A percentile compares a stretch with the other conserved stretches of the same genome.
Conservation (phyloP, 2,797 vertebrate genomes). For the Hypotaenidia philippensis region DNA sequence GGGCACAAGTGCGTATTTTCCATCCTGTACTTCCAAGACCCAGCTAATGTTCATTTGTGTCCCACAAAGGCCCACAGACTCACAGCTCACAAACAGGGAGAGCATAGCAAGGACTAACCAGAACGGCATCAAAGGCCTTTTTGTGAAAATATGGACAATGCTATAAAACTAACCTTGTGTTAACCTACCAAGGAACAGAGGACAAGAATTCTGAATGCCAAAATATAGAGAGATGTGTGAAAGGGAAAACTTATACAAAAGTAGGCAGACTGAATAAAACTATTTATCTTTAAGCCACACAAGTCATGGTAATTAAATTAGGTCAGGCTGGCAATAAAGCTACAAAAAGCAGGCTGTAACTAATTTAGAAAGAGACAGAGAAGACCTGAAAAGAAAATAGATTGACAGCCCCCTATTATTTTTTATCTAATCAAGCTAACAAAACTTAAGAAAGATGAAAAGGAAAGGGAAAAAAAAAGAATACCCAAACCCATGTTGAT, state of each 20-base stretch:
- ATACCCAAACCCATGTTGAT: neutral
- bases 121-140: constrained; percentile 61
- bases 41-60: neutral
- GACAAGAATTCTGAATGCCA: constrained; percentile 60
- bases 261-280: constrained; percentile 70
- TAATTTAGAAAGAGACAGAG: constrained; percentile 78
- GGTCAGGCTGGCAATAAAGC: constrained; percentile 67
- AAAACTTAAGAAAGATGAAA: constrained; percentile 50
- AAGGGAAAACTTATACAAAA: constrained; percentile 65
- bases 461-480: neutral
- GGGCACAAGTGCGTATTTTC: neutral
- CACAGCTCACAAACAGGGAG: constrained; percentile 16
- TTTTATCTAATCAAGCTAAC: constrained; percentile 64
- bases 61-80: constrained; percentile 39
- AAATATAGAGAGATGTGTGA: constrained; percentile 67
- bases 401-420: constrained; percentile 66
- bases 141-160: constrained; percentile 62
- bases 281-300: constrained; percentile 77
- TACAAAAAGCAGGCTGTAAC: constrained; percentile 75
- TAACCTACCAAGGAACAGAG: constrained; percentile 46
- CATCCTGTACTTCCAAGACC: neutral
- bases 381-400: constrained; percentile 71
- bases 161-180: constrained; percentile 56
- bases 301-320: constrained; percentile 80
- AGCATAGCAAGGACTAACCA: constrained; percentile 22